Percentiles rank a stretch among this genome's conserved stretches.
phyloP scores from a whole-genome alignment of 2,888 invertebrate genomes.

The Galerucella calmariensis region DNA sequence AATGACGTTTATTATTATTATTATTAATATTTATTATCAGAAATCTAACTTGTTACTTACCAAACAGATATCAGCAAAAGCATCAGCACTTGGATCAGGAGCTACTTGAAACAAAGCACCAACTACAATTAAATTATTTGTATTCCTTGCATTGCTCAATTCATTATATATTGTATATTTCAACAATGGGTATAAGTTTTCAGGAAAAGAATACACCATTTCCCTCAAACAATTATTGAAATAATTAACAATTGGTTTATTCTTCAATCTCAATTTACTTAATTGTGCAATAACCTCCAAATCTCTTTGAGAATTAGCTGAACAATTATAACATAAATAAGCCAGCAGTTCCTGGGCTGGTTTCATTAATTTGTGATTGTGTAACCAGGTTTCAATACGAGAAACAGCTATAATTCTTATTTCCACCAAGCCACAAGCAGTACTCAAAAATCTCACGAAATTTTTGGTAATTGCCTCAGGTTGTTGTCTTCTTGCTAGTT shows the following conservation, averaged over 20 bases:
- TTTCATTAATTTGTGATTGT: slow-evolving; percentile 93
- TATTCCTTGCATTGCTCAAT: slow-evolving; percentile 89
- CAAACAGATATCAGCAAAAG: slow-evolving; percentile 85
- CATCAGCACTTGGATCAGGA: slow-evolving; percentile 83
- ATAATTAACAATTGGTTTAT: slow-evolving; percentile 89
- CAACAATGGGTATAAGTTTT: slow-evolving; percentile 85
- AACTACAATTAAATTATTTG: slow-evolving; percentile 94
- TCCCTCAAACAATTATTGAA: slow-evolving; percentile 91
- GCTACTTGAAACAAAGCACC: slow-evolving; percentile 88
- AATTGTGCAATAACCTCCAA: slow-evolving; percentile 80
- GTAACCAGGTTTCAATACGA: slow-evolving; percentile 92
- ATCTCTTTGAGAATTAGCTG: slow-evolving; percentile 73
- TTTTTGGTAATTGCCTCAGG: slow-evolving; percentile 90
- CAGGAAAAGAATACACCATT: slow-evolving; percentile 85
- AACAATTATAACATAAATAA: slow-evolving; percentile 91
- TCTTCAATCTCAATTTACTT: slow-evolving; percentile 91
- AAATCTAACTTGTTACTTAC: slow-evolving; percentile 59
- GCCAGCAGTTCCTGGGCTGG: slow-evolving; percentile 92
- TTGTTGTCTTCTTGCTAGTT: slow-evolving; percentile 84
- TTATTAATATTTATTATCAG: no score
- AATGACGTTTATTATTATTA: no score
- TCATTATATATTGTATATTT: slow-evolving; percentile 96
- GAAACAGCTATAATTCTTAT: slow-evolving; percentile 83
- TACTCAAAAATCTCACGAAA: slow-evolving; percentile 85
- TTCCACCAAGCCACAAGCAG: slow-evolving; percentile 88